phyloP scores from a whole-genome alignment of 2,888 invertebrate genomes.

The Volucella zonaria region DNA sequence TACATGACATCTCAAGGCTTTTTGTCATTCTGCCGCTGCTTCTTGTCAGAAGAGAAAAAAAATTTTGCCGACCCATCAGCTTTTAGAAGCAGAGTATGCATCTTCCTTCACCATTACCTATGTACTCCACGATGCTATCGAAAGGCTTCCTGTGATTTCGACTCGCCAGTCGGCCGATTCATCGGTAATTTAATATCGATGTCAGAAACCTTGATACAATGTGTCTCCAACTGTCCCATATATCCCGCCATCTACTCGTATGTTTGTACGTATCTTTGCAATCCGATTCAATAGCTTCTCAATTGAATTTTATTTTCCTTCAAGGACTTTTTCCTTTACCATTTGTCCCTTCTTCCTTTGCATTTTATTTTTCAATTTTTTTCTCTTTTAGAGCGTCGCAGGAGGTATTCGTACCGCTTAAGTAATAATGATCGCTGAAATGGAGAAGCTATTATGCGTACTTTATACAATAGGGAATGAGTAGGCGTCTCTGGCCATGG shows the following conservation, averaged over 20 bases:
- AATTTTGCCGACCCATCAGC: slow-evolving; percentile 37
- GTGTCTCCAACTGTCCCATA: neutral
- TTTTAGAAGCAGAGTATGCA: slow-evolving; percentile 39
- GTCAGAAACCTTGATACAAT: slow-evolving; percentile 47
- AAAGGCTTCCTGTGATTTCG: neutral
- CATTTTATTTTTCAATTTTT: slow-evolving; percentile 5
- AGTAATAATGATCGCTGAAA: slow-evolving; percentile 72
- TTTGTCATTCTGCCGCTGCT: slow-evolving; percentile 26
- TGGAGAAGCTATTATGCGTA: slow-evolving; percentile 70
- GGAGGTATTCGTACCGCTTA: slow-evolving; percentile 54
- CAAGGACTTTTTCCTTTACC: slow-evolving; percentile 39
- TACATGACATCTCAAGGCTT: slow-evolving; percentile 50
- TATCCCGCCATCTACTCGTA: too few relatives aligned
- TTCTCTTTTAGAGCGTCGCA: slow-evolving; percentile 36
- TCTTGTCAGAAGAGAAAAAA: neutral
- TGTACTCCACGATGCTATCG: slow-evolving; percentile 16
- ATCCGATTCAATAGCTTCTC: slow-evolving; percentile 59
- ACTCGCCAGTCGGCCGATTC: slow-evolving; percentile 26
- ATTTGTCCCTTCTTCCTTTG: slow-evolving; percentile 1
- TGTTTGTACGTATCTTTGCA: too few relatives aligned
- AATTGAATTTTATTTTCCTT: slow-evolving; percentile 55
- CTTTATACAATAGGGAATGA: slow-evolving; percentile 20
- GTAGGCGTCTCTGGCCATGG: neutral
- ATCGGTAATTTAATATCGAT: slow-evolving; percentile 65
- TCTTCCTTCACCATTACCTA: slow-evolving; percentile 37